Base-by-base conservation (phyloP, 2,888 invertebrate species). In the Augochlorella aurata region DNA sequence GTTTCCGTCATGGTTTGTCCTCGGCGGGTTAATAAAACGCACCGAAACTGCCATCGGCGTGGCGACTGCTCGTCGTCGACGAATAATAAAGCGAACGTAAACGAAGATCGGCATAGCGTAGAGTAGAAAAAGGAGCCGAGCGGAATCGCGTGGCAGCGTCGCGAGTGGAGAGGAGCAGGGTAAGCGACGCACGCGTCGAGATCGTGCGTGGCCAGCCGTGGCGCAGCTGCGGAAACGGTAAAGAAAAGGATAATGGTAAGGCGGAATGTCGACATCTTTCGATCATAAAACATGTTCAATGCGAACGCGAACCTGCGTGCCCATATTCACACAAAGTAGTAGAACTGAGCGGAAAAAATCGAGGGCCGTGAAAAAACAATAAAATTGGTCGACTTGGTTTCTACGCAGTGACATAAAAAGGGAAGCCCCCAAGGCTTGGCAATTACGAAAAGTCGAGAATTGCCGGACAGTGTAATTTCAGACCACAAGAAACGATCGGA, bases 241-340 rank as follows among this genome's bases (percentile, higher is more conserved):
- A 74, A 82, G 81, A 83, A 83, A 81, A 77, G 76, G 73, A 85
- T 78, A 79, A 82, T 29, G 70, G 77, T 63, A 81, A 82, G 81
- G 78, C 85, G 82, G 87, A 89, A 89, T 87, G 88, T 76, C 84
- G 85, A 78, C 79, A 84, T 83, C 88, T 87, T 85, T 74, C 74
- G 85, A 84, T 79, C 86, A 89, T 90, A 88, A 90, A 89, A 90
- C 86, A 89, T 83, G 69, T 74, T 58, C 63, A 45, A 61, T 69
- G 67, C 77, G 61, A 24, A 74, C 72, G 63, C 58, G 52, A 38
- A 66, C 38, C 50, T 58, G 63, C 29, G 61, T 66, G 58, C 49
- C 21, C 44, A 61, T 66, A 65, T 21, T 24, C 24, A 44, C 29
- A 61, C 29, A 61, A 58, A 58, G 14, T 58, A 5, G 21, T 14